Conservation (phyloP, 2,113 vertebrate species). For the Calyptommatus sinebrachiatus region DNA sequence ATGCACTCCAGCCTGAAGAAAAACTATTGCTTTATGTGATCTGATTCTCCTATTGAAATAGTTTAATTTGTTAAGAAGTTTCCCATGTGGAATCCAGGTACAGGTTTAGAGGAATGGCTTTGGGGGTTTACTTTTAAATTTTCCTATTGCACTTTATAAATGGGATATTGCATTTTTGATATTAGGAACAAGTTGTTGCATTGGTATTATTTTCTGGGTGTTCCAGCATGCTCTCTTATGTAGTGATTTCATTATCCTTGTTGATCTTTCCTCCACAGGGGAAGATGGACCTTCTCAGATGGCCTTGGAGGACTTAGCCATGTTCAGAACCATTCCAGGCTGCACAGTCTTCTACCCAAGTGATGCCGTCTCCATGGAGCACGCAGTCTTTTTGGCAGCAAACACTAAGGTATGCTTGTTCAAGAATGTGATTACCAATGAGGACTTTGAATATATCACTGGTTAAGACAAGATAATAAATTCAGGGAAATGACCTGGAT, state of each 20-base stretch:
- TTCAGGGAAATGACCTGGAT: neutral
- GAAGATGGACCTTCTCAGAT: conserved; percentile 87
- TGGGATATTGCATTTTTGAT: neutral
- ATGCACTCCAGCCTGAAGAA: neutral
- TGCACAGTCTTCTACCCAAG: conserved; percentile 87
- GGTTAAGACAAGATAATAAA: neutral
- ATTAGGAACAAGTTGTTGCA: neutral
- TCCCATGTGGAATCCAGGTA: neutral
- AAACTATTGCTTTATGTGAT: neutral
- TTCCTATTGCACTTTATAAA: neutral
- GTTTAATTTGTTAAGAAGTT: neutral
- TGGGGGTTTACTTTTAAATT: neutral
- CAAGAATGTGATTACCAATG: neutral
- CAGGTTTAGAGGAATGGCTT: neutral
- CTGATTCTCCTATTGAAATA: neutral
- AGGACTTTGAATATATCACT: neutral
- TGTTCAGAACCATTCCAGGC: conserved; percentile 85
- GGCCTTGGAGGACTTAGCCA: conserved; percentile 87
- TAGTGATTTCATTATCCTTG: neutral
- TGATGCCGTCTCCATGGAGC: conserved; percentile 80
- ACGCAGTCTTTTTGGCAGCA: conserved; percentile 78
- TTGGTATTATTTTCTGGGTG: neutral
- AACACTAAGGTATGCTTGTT: conserved; percentile 73
- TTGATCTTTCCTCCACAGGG: conserved; percentile 59
- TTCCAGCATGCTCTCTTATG: neutral